phyloP scores from a whole-genome alignment of 2,888 invertebrate species.

The Alentia gelatinosa region DNA sequence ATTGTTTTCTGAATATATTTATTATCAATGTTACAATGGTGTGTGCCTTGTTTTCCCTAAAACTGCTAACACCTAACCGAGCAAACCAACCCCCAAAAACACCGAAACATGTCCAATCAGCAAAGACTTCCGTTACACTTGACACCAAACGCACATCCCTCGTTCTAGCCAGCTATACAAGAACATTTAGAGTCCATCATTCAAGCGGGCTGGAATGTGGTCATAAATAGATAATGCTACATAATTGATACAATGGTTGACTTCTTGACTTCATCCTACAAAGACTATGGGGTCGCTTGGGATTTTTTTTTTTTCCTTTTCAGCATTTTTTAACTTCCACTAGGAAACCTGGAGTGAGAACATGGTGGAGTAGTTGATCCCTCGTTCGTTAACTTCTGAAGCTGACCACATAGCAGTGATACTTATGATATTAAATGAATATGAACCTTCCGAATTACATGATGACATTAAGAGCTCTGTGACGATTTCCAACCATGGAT shows the following conservation, averaged over 20 bases:
- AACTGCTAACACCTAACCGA: background rate
- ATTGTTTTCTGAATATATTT: background rate
- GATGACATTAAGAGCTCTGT: background rate
- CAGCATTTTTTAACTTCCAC: too few species aligned
- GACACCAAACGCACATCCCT: background rate
- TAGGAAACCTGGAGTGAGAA: background rate
- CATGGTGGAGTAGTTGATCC: background rate
- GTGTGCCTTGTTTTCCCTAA: background rate
- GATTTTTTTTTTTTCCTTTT: background rate
- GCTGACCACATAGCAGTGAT: background rate
- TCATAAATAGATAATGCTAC: slow-evolving; percentile 50
- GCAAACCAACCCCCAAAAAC: background rate
- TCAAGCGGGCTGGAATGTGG: slow-evolving; percentile 42
- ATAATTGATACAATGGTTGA: background rate
- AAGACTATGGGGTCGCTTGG: background rate
- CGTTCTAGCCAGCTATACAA: background rate
- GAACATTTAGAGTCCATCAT: slow-evolving; percentile 26
- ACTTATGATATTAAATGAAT: background rate
- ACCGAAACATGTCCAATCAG: background rate
- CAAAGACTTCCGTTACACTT: background rate
- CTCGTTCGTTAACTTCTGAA: background rate
- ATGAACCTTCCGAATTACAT: slow-evolving; percentile 15
- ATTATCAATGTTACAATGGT: background rate
- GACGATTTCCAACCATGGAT: background rate
- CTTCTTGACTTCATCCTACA: background rate